Evolutionary conservation across 2,113 vertebrate species (phyloP), one percentile per base, ranked within the genome.

Genomic region (Poeciliopsis prolifica): DNA sequence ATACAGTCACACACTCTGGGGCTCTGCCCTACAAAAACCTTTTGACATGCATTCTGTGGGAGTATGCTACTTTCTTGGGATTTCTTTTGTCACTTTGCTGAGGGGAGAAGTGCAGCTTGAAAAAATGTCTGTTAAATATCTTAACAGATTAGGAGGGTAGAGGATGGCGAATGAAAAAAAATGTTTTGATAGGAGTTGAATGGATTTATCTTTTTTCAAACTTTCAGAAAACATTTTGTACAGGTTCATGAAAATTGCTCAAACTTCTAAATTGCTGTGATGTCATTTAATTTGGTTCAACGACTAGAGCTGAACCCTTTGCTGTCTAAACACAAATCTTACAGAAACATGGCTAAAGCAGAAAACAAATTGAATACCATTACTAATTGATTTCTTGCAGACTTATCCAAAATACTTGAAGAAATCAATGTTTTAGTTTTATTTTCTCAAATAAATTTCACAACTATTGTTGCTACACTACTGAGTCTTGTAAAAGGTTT

Each of bases 71-170:
- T 48, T 48, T 48, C 44, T 48, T 48, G 19, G 17, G 44, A 48
- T 48, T 48, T 48, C 44, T 48, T 37, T 48, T 48, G 14, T 83
- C 81, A 82, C 78, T 54, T 79, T 64, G 26, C 71, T 77, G 71
- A 72, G 61, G 42, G 54, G 30, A 58, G 29, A 79, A 26, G 68
- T 72, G 60, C 77, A 78, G 68, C 68, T 82, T 78, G 62, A 70
- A 78, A 37, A 48, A 40, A 71, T 58, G 61, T 74, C 70, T 29
- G 30, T 44, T 62, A 61, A 72, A 74, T 65, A 64, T 22, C 75
- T 44, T 26, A 80, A 82, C 60, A 70, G 79, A 81, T 84, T 62
- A 80, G 33, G 63, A 77, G 75, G 72, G 54, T 40, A 64, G 28
- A 51, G 33, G 51, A 48, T 48, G 17, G 17, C 19, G 17, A 81